Conservation (phyloP, 37 sponge, comb jelly and placozoan genomes). For the Lycopodina hypogea region DNA sequence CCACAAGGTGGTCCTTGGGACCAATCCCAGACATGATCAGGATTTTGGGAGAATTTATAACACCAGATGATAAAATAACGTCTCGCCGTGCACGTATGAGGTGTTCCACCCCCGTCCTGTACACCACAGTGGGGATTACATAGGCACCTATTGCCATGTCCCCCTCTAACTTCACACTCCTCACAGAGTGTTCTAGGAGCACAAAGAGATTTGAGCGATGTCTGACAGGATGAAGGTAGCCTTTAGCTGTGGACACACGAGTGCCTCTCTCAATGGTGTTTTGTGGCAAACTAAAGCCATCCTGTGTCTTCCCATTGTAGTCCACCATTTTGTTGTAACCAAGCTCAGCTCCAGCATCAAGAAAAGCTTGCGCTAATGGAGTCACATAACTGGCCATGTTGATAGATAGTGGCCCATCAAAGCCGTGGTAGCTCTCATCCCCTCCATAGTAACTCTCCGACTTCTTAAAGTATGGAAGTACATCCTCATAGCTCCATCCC, state of each 20-base stretch:
- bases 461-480: conserved; percentile 86
- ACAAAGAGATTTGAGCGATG: conserved; percentile 61
- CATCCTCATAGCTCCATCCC: conserved; percentile 78
- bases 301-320: conserved; percentile 72
- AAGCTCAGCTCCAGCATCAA: conserved; percentile 65
- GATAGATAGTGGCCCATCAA: conserved; percentile 64
- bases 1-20: conserved; percentile 54
- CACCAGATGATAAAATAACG: conserved; percentile 78
- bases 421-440: conserved; percentile 60
- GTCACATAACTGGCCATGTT: conserved; percentile 39
- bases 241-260: conserved; percentile 60
- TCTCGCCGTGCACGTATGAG: conserved; percentile 53
- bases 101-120: conserved; percentile 24
- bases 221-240: conserved; percentile 69
- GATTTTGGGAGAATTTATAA: conserved; percentile 70
- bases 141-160: conserved; percentile 38
- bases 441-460: conserved; percentile 43
- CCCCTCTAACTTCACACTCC: conserved; percentile 39
- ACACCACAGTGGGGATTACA: conserved; percentile 23
- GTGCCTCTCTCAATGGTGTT: conserved; percentile 49
- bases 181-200: conserved; percentile 39
- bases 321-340: conserved; percentile 59
- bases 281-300: conserved; percentile 62
- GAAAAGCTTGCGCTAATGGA: conserved; percentile 46
- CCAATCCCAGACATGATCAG: conserved; percentile 85